A percentile compares a stretch with the other conserved stretches of the same genome.
phyloP scores from a whole-genome alignment of 2,797 vertebrate genomes.

The Danio choprae region DNA sequence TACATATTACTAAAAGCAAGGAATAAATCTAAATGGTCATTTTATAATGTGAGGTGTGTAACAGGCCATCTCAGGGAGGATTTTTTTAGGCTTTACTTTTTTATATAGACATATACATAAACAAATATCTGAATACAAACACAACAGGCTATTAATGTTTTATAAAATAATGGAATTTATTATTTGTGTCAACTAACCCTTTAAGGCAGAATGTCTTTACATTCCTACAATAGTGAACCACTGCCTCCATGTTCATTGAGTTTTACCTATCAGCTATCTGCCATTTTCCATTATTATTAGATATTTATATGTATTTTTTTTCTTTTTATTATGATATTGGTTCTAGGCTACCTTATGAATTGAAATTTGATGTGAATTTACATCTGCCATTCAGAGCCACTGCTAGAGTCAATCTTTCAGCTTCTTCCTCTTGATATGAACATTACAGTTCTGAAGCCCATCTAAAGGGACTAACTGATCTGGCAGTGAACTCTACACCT shows the following conservation, averaged over 20 bases:
- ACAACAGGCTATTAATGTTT: no score
- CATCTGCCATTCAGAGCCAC: neutral
- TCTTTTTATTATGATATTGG: neutral
- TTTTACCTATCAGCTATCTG: neutral
- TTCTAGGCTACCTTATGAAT: neutral
- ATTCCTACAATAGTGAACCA: slow-evolving; percentile 18
- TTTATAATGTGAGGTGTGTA: neutral
- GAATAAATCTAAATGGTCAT: neutral
- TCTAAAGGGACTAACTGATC: slow-evolving; percentile 42
- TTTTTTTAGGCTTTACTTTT: no score
- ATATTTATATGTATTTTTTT: neutral
- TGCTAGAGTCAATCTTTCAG: neutral
- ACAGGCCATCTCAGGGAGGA: neutral
- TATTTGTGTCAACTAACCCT: neutral
- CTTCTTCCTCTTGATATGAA: neutral
- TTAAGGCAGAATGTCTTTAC: neutral
- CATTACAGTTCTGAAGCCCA: neutral
- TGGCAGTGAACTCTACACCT: slow-evolving; percentile 47
- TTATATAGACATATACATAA: neutral
- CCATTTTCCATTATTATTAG: slow-evolving; percentile 1
- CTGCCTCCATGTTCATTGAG: neutral
- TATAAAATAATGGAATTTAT: neutral
- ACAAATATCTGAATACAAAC: neutral
- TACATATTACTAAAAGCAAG: neutral
- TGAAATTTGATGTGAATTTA: neutral